Percentiles rank a stretch among this genome's conserved stretches.
Evolutionary conservation across 2,113 vertebrate species (phyloP).

Genomic region (Sceloporus tristichus): DNA sequence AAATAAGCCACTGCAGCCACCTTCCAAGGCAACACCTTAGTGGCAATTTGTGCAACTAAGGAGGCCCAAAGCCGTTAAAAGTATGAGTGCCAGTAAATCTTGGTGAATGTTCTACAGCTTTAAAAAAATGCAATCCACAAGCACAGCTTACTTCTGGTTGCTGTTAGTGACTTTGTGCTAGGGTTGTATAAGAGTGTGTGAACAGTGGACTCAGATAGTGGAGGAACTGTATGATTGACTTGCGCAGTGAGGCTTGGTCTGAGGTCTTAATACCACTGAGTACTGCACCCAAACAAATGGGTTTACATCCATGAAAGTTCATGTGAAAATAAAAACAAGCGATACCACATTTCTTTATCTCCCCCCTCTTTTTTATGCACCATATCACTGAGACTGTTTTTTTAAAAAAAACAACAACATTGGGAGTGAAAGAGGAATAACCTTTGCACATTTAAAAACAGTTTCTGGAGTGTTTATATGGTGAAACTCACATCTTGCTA

Average conservation of each 20-base stretch:
- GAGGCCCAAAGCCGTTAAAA: neutral
- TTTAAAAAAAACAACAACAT: neutral
- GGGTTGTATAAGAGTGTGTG: neutral
- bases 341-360: no score
- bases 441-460: neutral
- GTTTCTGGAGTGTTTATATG: neutral
- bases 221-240: no score
- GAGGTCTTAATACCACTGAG: no score
- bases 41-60: neutral
- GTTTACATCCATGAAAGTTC: no score
- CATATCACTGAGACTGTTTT: no score
- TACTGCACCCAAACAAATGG: no score
- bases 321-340: no score
- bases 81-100: neutral
- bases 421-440: neutral
- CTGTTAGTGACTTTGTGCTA: no score
- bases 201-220: neutral
- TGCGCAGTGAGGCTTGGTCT: no score
- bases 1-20: neutral
- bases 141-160: no score
- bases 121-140: neutral
- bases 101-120: neutral
- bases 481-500: neutral
- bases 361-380: no score
- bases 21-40: neutral